Evolutionary conservation across 2,797 vertebrate species (phyloP).

Genomic region (Triplophysa yarkandensis): DNA sequence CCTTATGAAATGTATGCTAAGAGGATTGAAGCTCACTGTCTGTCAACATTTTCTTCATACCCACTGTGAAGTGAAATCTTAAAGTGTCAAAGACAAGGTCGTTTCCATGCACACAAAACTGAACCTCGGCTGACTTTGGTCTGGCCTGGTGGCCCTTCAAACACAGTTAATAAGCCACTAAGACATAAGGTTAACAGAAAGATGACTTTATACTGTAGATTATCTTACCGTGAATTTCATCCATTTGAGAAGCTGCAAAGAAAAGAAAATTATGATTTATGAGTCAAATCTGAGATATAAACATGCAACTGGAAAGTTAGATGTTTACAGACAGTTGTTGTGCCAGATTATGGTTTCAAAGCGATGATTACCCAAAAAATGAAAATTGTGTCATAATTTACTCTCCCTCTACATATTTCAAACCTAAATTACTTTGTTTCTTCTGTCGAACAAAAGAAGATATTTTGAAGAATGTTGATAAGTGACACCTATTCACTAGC

Average conservation of each 20-base stretch:
- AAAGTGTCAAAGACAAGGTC: slow-evolving; percentile 7
- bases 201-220: neutral
- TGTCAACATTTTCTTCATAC: slow-evolving; percentile 30
- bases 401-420: too few species aligned
- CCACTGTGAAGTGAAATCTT: slow-evolving; percentile 22
- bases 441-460: too few species aligned
- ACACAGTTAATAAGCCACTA: slow-evolving; percentile 32
- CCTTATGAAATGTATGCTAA: slow-evolving; percentile 28
- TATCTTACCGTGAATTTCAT: slow-evolving; percentile 51
- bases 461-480: too few species aligned
- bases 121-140: neutral
- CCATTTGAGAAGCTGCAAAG: slow-evolving; percentile 49
- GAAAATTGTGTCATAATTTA: too few species aligned
- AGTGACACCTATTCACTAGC: too few species aligned
- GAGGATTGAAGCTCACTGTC: slow-evolving; percentile 30
- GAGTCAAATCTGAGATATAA: neutral
- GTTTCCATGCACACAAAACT: slow-evolving; percentile 2
- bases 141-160: slow-evolving; percentile 1
- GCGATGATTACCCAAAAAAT: too few species aligned
- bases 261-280: neutral
- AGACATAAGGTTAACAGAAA: slow-evolving; percentile 17
- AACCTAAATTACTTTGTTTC: too few species aligned
- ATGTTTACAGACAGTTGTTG: neutral
- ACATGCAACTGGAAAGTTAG: neutral
- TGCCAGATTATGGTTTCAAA: too few species aligned